Evolutionary conservation across 2,113 vertebrate genomes (phyloP).

Genomic region (Actenoides lindsayi): DNA sequence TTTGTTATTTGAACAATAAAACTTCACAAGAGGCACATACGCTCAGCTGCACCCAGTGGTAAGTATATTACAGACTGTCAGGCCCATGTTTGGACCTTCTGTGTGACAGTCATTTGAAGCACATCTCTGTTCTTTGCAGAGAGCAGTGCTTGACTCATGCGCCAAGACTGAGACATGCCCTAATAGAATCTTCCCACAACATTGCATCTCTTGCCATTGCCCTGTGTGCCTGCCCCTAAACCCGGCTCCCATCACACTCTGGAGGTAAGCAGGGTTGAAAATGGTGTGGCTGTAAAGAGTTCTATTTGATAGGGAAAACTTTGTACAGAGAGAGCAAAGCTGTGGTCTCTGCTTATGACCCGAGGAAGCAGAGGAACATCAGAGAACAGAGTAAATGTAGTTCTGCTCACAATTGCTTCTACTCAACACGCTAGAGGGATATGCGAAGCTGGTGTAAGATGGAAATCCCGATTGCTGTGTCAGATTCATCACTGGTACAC

Average conservation of each 20-base stretch:
- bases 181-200: not conserved
- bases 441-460: not conserved
- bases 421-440: not conserved
- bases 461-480: not conserved
- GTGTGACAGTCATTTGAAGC: not conserved
- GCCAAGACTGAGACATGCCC: not conserved
- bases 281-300: not conserved
- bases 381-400: not conserved
- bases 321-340: not conserved
- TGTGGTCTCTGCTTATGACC: not conserved
- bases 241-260: not conserved
- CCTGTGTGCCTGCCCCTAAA: not conserved
- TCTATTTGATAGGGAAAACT: not conserved
- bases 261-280: not conserved
- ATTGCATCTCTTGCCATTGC: rapidly evolving
- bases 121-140: not conserved
- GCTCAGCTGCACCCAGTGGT: not conserved
- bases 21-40: not conserved
- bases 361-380: not conserved
- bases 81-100: not conserved
- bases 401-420: not conserved
- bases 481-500: not conserved
- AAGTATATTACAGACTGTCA: not conserved
- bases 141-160: rapidly evolving
- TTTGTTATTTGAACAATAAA: slow-evolving; percentile 16